A percentile compares a stretch with the other conserved stretches of the same genome.
Evolutionary conservation across 2,113 vertebrate species (phyloP).

Genomic region (Pangasianodon gigas): DNA sequence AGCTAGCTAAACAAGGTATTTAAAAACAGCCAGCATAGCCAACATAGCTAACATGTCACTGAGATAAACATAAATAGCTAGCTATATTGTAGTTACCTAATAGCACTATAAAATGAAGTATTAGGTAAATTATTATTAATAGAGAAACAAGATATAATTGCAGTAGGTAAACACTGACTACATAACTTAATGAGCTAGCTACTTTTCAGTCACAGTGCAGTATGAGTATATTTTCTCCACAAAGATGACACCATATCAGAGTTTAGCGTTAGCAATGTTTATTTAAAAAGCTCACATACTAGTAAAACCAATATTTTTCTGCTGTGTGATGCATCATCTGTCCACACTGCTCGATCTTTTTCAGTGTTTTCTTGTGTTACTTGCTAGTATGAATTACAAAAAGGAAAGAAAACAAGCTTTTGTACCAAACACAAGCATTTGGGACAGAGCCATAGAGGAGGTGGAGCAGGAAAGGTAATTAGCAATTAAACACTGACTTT

Average conservation of each 20-base stretch:
- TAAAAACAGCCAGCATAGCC: neutral
- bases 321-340: neutral
- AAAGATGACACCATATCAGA: neutral
- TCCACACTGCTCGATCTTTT: neutral
- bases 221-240: neutral
- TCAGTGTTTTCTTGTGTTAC: neutral
- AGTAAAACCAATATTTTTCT: neutral
- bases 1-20: neutral
- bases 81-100: neutral
- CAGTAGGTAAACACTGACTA: neutral
- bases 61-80: neutral
- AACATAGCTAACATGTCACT: neutral
- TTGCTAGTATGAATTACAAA: neutral
- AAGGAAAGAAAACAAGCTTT: conserved; percentile 8
- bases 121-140: too few relatives aligned
- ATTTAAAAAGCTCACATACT: neutral
- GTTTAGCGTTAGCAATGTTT: neutral
- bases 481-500: conserved; percentile 24
- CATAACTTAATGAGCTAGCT: neutral
- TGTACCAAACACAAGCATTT: neutral
- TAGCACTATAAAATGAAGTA: neutral
- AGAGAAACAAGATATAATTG: neutral
- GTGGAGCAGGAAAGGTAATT: conserved; percentile 12
- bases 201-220: neutral
- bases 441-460: conserved; percentile 3